phyloP scores from a whole-genome alignment of 2,888 invertebrate species.

The Scaptomyza caliginosa region DNA sequence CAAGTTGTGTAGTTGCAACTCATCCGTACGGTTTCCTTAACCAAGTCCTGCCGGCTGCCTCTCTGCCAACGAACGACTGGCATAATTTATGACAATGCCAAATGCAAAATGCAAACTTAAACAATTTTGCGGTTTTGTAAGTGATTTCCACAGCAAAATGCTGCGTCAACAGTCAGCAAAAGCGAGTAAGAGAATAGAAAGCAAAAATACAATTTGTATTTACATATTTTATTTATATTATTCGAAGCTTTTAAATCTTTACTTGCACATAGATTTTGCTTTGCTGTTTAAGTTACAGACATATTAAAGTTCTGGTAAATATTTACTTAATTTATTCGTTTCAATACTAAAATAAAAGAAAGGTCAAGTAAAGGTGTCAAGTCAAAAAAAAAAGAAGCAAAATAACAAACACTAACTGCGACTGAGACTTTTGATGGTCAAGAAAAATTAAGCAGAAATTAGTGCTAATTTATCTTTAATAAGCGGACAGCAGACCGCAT shows the following conservation, averaged over 20 bases:
- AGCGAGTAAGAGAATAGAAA: background rate
- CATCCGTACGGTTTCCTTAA: constrained; percentile 2
- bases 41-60: background rate
- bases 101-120: constrained; percentile 43
- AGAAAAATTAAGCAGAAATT: constrained; percentile 5
- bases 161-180: constrained; percentile 12
- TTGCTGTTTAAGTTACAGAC: background rate
- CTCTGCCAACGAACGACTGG: background rate
- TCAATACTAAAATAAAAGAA: no score
- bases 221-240: constrained; percentile 12
- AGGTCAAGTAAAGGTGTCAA: no score
- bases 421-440: background rate
- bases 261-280: background rate
- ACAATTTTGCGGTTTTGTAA: constrained; percentile 28
- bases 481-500: constrained; percentile 3
- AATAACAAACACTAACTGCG: no score
- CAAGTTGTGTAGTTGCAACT: constrained; percentile 36
- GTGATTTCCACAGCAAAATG: constrained; percentile 25
- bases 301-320: no score
- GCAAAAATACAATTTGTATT: constrained; percentile 11
- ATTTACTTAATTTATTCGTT: no score
- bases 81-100: constrained; percentile 43
- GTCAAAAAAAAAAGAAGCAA: background rate
- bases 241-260: background rate
- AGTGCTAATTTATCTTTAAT: constrained; percentile 19